Evolutionary conservation across 1,140 invertebrate species (phyloP).

Genomic region (Orchestia grillus): DNA sequence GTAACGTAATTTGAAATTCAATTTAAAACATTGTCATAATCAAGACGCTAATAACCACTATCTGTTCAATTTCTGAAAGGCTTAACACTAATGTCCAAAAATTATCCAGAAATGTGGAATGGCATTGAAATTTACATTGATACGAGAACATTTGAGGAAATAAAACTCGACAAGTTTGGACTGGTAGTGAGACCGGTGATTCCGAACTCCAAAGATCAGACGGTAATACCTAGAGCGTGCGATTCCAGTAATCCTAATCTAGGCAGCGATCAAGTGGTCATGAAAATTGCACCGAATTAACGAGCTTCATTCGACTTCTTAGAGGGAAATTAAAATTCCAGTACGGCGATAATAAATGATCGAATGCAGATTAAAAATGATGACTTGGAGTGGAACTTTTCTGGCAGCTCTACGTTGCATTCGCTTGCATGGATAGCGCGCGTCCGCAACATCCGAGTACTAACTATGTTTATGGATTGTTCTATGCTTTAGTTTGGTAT

Average conservation of each 20-base stretch:
- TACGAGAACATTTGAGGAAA: neutral
- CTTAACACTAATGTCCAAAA: too few species aligned
- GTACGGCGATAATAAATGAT: neutral
- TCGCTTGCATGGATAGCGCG: neutral
- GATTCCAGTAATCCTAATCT: neutral
- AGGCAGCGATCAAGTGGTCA: neutral
- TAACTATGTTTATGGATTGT: too few species aligned
- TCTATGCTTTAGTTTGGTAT: too few species aligned
- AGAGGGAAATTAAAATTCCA: neutral
- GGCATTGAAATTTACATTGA: neutral
- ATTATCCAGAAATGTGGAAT: neutral
- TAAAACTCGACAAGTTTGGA: neutral
- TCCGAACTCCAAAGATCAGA: neutral
- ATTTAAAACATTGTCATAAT: too few species aligned
- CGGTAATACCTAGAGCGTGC: neutral
- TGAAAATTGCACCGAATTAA: neutral
- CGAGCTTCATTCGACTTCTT: neutral
- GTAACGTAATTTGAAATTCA: too few species aligned
- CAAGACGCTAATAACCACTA: too few species aligned
- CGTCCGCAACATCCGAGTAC: too few species aligned
- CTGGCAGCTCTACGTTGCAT: neutral
- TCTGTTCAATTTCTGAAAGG: too few species aligned
- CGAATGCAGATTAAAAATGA: neutral
- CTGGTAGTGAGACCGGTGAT: neutral
- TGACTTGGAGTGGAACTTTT: neutral